Percentiles rank a stretch among this genome's conserved stretches.
phyloP scores from a whole-genome alignment of 2,113 vertebrate species.

The Furnarius figulus region DNA sequence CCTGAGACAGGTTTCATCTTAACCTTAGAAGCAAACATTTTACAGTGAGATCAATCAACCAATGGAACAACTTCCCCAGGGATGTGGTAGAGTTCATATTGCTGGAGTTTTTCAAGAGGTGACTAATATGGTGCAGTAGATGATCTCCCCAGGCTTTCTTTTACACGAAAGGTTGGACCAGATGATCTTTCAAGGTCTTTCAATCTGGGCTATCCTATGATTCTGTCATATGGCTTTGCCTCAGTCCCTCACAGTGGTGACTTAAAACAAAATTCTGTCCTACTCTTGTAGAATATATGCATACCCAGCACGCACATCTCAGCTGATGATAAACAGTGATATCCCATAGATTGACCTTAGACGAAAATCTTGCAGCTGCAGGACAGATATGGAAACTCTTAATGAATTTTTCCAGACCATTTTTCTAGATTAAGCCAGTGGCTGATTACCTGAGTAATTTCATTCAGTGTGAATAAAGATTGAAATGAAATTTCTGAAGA shows the following conservation, averaged over 20 bases:
- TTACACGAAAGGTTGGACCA: not conserved
- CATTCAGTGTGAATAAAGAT: not conserved
- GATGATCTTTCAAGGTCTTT: not conserved
- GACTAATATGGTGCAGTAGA: not conserved
- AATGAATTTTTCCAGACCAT: not conserved
- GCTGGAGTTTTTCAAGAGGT: not conserved
- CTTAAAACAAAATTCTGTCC: not conserved
- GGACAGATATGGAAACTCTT: not conserved
- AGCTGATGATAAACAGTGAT: not conserved
- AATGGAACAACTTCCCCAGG: not conserved
- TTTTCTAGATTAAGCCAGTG: not conserved
- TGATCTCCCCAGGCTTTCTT: not conserved
- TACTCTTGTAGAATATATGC: not conserved
- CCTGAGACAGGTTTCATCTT: not conserved
- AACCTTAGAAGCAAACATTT: not conserved
- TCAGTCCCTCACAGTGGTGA: not conserved
- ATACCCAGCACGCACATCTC: not conserved
- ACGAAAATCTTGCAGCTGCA: not conserved
- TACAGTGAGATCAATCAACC: not conserved
- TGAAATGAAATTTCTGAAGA: not conserved
- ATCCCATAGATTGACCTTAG: not conserved
- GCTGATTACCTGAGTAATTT: not conserved
- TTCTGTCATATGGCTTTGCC: not conserved
- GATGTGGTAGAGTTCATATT: not conserved
- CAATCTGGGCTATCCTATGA: not conserved